Conservation (phyloP, 2,888 invertebrate genomes). For the Lampropteryx suffumata region DNA sequence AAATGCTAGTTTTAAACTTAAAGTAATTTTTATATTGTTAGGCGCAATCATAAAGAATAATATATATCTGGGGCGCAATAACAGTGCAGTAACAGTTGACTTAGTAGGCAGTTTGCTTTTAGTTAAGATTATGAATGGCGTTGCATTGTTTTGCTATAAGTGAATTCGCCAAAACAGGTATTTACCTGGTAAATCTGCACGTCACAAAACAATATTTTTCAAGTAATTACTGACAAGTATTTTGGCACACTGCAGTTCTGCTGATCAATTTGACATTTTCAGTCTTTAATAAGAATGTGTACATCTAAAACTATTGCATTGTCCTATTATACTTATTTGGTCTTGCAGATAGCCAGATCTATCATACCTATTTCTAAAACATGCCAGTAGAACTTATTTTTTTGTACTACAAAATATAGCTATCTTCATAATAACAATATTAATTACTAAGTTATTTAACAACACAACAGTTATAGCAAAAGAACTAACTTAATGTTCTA, state of each 20-base stretch:
- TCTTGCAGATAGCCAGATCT: neutral
- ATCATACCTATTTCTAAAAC: neutral
- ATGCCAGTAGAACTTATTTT: neutral
- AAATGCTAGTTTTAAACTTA: conserved; percentile 2
- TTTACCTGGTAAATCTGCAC: no score
- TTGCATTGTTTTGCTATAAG: neutral
- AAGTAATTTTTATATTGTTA: neutral
- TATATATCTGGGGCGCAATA: no score
- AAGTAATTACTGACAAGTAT: no score
- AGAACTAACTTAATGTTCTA: no score
- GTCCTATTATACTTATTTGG: neutral
- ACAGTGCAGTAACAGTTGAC: no score
- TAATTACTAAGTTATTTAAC: no score
- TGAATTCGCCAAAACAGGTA: neutral
- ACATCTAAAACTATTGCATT: conserved; percentile 4
- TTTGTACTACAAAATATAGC: neutral
- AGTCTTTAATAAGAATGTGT: conserved; percentile 1
- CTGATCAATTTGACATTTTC: neutral
- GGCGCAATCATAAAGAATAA: no score
- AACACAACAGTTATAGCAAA: no score
- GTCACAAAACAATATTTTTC: no score
- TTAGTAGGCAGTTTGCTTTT: neutral
- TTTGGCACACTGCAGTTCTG: conserved; percentile 8
- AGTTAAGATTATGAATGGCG: neutral
- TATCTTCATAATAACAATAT: neutral